These are phyloP conservation scores for Tillus elongatus DNA, from an alignment of 2,888 invertebrate species.

Conservation along the genomic window DNA sequence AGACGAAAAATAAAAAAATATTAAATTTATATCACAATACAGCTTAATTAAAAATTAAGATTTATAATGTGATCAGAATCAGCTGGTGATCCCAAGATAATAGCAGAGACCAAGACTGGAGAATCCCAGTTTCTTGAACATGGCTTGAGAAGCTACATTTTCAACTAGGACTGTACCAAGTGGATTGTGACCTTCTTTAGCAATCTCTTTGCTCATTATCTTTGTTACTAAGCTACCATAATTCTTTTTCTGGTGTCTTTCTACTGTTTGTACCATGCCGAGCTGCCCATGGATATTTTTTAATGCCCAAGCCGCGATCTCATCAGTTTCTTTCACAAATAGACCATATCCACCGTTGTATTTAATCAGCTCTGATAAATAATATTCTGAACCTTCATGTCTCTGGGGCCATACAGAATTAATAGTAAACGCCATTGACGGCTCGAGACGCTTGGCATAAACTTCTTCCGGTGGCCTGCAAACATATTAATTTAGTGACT, in stretches of 20 bases:
- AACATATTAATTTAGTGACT: too few species aligned
- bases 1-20: too few species aligned
- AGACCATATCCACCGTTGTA: slow-evolving; percentile 36
- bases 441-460: neutral
- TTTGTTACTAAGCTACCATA: slow-evolving; percentile 35
- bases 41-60: too few species aligned
- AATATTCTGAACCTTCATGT: slow-evolving; percentile 28
- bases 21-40: too few species aligned
- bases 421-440: neutral
- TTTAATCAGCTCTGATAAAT: slow-evolving; percentile 30
- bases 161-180: slow-evolving; percentile 29
- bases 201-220: slow-evolving; percentile 32
- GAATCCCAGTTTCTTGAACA: slow-evolving; percentile 35
- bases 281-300: slow-evolving; percentile 34
- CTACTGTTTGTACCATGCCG: slow-evolving; percentile 34
- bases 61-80: too few species aligned
- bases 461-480: neutral
- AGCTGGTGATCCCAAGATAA: too few species aligned
- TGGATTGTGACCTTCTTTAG: slow-evolving; percentile 30
- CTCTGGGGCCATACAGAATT: slow-evolving; percentile 33
- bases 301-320: slow-evolving; percentile 37
- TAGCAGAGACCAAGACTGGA: slow-evolving; percentile 11
- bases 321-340: slow-evolving; percentile 32
- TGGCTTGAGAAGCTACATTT: slow-evolving; percentile 32
- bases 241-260: slow-evolving; percentile 34